phyloP scores from a whole-genome alignment of 2,888 invertebrate genomes.

The Thelaira solivaga region DNA sequence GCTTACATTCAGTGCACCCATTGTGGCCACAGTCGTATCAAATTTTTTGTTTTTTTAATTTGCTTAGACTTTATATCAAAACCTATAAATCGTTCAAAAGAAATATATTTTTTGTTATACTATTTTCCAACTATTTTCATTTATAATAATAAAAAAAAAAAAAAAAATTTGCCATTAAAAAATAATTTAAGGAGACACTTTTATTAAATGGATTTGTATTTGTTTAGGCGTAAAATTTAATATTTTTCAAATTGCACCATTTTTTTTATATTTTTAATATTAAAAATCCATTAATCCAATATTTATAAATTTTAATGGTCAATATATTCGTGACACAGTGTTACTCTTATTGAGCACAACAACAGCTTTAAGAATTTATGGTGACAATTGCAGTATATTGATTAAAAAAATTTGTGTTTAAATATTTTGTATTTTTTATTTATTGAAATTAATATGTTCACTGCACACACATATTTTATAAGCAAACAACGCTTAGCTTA shows the following conservation, averaged over 20 bases:
- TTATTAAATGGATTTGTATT: conserved; percentile 53
- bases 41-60: conserved; percentile 39
- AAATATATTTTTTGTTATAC: conserved; percentile 19
- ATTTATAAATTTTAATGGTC: conserved; percentile 39
- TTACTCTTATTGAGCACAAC: conserved; percentile 1
- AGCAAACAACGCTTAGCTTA: too few relatives aligned
- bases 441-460: neutral
- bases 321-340: conserved; percentile 19
- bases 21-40: conserved; percentile 24
- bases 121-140: conserved; percentile 42
- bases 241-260: conserved; percentile 18
- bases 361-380: conserved; percentile 38
- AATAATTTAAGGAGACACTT: conserved; percentile 61
- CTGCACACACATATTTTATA: too few relatives aligned
- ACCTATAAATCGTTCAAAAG: conserved; percentile 63
- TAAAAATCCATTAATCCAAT: conserved; percentile 32
- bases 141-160: too few relatives aligned
- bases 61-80: conserved; percentile 57
- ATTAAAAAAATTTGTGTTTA: conserved; percentile 1
- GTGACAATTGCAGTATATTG: conserved; percentile 20
- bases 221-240: conserved; percentile 42
- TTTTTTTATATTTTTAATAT: too few relatives aligned
- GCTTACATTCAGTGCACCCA: neutral
- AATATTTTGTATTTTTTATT: neutral
- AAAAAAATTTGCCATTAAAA: conserved; percentile 39